Conservation (phyloP, 2,113 vertebrate species). For the Planiliza haematocheilus region DNA sequence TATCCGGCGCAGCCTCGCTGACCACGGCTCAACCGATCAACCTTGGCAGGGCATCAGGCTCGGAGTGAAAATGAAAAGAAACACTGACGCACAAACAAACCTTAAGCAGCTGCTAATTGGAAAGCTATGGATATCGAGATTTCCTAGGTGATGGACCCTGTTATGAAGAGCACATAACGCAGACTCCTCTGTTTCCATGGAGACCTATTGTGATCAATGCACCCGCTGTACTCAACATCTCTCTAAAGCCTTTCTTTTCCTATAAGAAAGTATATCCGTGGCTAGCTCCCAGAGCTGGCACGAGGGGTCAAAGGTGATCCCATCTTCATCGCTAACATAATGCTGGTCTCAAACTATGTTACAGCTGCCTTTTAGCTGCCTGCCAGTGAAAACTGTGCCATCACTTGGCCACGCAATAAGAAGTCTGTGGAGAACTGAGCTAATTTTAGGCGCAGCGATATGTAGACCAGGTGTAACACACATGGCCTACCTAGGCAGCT, state of each 20-base stretch:
- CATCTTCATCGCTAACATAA: slow-evolving; percentile 12
- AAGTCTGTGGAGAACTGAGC: slow-evolving; percentile 64
- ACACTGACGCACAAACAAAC: too few relatives aligned
- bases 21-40: slow-evolving; percentile 30
- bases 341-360: slow-evolving; percentile 10
- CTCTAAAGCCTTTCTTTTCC: slow-evolving; percentile 17
- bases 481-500: slow-evolving; percentile 71
- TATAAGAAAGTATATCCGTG: slow-evolving; percentile 21
- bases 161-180: slow-evolving; percentile 60
- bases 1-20: slow-evolving; percentile 30
- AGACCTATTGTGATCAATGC: slow-evolving; percentile 67
- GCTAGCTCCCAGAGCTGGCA: background rate
- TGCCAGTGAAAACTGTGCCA: slow-evolving; percentile 59
- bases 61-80: too few relatives aligned
- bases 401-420: slow-evolving; percentile 44
- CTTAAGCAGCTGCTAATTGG: background rate
- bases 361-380: slow-evolving; percentile 19
- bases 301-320: slow-evolving; percentile 48
- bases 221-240: slow-evolving; percentile 43
- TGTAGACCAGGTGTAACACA: slow-evolving; percentile 76
- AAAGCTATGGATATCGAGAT: slow-evolving; percentile 34
- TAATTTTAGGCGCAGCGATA: slow-evolving; percentile 77
- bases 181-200: slow-evolving; percentile 78
- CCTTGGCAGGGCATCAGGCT: too few relatives aligned
- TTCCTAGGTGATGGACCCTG: slow-evolving; percentile 45